phyloP scores from a whole-genome alignment of 2,797 vertebrate species.

The Crocidura indochinensis region DNA sequence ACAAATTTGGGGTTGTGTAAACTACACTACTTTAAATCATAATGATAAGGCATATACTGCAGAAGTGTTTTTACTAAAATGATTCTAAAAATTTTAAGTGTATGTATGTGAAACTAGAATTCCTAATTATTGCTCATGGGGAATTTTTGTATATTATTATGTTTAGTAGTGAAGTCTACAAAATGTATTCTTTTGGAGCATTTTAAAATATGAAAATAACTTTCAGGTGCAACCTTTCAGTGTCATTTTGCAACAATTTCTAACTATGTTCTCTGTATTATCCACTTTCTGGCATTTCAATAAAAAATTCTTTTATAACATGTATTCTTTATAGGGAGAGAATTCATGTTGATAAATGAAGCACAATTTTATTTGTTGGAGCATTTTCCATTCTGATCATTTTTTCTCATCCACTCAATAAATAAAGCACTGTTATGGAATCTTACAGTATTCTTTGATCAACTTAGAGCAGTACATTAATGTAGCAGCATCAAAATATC shows the following conservation, averaged over 20 bases:
- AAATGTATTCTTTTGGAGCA: constrained; percentile 20
- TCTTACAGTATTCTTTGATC: constrained; percentile 2
- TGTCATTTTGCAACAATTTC: constrained; percentile 36
- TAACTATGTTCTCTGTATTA: constrained; percentile 40
- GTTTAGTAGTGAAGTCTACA: constrained; percentile 27
- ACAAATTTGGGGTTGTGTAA: background rate
- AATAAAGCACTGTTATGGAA: constrained; percentile 10
- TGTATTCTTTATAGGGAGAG: constrained; percentile 32
- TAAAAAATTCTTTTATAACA: background rate
- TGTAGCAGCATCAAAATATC: constrained; percentile 52
- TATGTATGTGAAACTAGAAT: constrained; percentile 33
- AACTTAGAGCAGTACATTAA: background rate
- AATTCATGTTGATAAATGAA: background rate
- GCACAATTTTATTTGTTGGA: constrained; percentile 44
- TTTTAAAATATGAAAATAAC: constrained; percentile 68
- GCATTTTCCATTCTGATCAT: constrained; percentile 13
- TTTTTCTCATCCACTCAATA: constrained; percentile 25
- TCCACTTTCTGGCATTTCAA: constrained; percentile 43
- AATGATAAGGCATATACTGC: background rate
- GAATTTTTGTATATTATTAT: constrained; percentile 12
- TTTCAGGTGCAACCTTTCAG: constrained; percentile 58
- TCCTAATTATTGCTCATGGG: constrained; percentile 28
- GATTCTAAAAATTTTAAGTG: constrained; percentile 60
- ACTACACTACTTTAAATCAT: constrained; percentile 1
- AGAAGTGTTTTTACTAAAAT: constrained; percentile 49